These are phyloP conservation scores for Paradisaea rubra DNA, from an alignment of 2,113 vertebrate genomes.

Conservation along the genomic window DNA sequence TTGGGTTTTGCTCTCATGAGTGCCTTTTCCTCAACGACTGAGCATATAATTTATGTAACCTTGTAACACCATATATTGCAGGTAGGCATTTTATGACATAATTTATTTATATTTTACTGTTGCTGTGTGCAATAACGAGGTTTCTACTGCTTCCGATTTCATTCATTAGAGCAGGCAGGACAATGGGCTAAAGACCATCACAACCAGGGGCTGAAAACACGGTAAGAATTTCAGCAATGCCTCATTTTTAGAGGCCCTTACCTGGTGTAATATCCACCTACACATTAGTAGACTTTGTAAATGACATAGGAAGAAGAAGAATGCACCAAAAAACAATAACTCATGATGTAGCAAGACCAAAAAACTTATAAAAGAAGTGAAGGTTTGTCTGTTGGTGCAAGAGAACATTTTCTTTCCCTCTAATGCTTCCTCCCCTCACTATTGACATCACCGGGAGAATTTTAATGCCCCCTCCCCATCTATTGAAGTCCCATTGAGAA, in stretches of 20 bases:
- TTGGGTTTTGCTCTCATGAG: neutral
- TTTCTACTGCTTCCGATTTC: neutral
- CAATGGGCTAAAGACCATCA: neutral
- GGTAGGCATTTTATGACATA: neutral
- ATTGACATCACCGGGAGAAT: neutral
- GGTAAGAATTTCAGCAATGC: neutral
- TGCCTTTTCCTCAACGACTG: neutral
- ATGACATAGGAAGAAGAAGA: neutral
- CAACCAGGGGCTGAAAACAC: neutral
- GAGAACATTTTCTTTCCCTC: neutral
- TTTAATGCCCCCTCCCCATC: neutral
- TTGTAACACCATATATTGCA: neutral
- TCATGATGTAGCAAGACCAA: neutral
- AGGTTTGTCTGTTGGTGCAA: neutral
- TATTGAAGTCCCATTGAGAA: neutral
- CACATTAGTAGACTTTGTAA: neutral
- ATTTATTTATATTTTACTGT: conserved; percentile 3
- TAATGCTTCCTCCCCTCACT: neutral
- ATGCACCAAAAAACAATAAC: neutral
- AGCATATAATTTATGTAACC: neutral
- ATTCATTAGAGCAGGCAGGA: neutral
- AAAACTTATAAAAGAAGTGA: neutral
- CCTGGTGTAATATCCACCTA: neutral
- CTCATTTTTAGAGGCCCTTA: neutral
- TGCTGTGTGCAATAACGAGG: neutral